These are phyloP conservation scores for Mythimna albipuncta DNA, from an alignment of 2,888 invertebrate species.

Conservation along the genomic window DNA sequence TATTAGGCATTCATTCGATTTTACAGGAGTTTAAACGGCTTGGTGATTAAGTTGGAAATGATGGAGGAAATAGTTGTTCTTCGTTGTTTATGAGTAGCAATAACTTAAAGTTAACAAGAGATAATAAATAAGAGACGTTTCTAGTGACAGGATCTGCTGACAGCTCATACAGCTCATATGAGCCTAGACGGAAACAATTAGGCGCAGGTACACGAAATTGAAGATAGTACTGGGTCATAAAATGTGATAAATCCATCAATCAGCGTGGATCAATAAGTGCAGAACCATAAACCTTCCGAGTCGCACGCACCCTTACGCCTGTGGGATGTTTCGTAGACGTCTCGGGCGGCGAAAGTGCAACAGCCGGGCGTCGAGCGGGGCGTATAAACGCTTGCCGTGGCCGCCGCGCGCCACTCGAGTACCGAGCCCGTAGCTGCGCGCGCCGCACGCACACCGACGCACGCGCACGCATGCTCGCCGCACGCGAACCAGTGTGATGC, in stretches of 20 bases:
- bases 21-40: not conserved
- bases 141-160: not conserved
- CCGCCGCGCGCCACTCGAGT: conserved; percentile 82
- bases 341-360: conserved; percentile 84
- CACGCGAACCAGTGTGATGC: conserved; percentile 64
- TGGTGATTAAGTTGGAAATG: not conserved
- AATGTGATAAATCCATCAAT: conserved; percentile 40
- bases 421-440: conserved; percentile 75
- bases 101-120: not conserved
- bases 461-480: conserved; percentile 66
- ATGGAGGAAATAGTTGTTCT: not conserved
- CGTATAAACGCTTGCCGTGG: conserved; percentile 83
- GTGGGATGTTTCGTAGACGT: conserved; percentile 59
- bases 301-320: conserved; percentile 58
- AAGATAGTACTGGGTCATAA: conserved; percentile 12
- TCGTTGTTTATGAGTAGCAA: not conserved
- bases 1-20: not conserved
- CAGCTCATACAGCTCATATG: not conserved
- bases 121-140: not conserved
- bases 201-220: conserved; percentile 16
- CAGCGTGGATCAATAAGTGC: conserved; percentile 39
- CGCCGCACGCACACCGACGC: conserved; percentile 72
- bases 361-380: conserved; percentile 72
- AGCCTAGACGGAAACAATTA: conserved; percentile 11
- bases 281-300: conserved; percentile 35